Evolutionary conservation across 2,888 invertebrate genomes (phyloP).

Genomic region (Hirtodrosophila confusa): DNA sequence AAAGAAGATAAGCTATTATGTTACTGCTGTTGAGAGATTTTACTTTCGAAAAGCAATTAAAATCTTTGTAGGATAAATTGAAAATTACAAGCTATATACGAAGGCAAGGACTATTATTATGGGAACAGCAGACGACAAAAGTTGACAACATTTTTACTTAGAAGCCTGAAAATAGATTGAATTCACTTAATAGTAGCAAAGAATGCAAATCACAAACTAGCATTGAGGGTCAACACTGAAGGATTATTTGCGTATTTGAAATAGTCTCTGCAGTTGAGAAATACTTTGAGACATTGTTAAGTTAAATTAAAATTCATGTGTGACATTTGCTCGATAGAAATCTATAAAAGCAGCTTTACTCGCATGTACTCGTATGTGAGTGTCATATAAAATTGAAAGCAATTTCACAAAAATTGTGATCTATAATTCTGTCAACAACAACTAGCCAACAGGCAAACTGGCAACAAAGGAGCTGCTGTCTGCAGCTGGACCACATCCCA

Average conservation of each 20-base stretch:
- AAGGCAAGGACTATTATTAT: too few relatives aligned
- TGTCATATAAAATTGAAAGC: slow-evolving; percentile 37
- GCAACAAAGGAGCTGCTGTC: not conserved
- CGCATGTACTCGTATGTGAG: slow-evolving; percentile 1
- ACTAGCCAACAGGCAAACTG: slow-evolving; percentile 7
- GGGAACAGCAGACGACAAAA: too few relatives aligned
- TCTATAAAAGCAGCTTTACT: not conserved
- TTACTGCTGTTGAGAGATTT: too few relatives aligned
- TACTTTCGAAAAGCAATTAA: too few relatives aligned
- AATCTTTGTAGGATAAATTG: too few relatives aligned
- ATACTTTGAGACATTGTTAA: slow-evolving; percentile 50
- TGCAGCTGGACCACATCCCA: slow-evolving; percentile 7
- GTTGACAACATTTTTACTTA: too few relatives aligned
- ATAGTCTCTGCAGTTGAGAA: slow-evolving; percentile 15
- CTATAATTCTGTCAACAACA: slow-evolving; percentile 35
- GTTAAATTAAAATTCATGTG: slow-evolving; percentile 59
- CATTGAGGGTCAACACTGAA: not conserved
- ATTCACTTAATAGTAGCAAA: slow-evolving; percentile 49
- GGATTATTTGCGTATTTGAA: not conserved
- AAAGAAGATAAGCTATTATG: too few relatives aligned
- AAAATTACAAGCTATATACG: too few relatives aligned
- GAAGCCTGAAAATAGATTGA: slow-evolving; percentile 45
- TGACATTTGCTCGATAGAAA: slow-evolving; percentile 34
- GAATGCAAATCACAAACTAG: slow-evolving; percentile 62
- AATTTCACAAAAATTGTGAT: slow-evolving; percentile 50